Conservation (phyloP, 2,888 invertebrate genomes). For the Calameuta filiformis region DNA sequence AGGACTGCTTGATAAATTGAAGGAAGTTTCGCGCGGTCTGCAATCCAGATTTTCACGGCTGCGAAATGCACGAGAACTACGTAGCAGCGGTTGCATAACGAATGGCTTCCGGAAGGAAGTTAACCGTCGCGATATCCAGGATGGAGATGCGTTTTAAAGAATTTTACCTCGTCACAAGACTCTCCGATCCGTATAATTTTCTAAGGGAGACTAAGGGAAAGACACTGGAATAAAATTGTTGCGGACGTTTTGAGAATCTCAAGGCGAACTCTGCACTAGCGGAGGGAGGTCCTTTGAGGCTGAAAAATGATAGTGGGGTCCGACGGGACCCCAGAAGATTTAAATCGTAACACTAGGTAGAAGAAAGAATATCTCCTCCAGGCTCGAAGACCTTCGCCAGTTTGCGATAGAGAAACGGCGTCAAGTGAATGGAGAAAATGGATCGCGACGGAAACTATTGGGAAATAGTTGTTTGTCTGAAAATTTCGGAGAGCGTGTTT, state of each 20-base stretch:
- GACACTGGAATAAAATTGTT: neutral
- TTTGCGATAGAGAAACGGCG: neutral
- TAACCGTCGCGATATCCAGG: neutral
- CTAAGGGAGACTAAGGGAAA: neutral
- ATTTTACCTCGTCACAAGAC: neutral
- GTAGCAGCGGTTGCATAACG: neutral
- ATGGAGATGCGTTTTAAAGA: neutral
- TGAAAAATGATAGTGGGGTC: too few relatives aligned
- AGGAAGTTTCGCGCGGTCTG: neutral
- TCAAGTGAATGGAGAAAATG: neutral
- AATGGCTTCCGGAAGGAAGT: neutral
- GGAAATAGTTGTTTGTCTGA: slow-evolving; percentile 23
- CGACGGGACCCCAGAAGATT: too few relatives aligned
- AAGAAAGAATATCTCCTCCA: too few relatives aligned
- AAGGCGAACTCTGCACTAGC: neutral
- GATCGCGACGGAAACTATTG: slow-evolving; percentile 18
- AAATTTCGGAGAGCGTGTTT: slow-evolving; percentile 20
- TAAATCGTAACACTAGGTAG: neutral
- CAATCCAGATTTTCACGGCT: neutral
- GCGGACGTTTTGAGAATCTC: neutral
- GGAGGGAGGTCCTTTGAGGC: too few relatives aligned
- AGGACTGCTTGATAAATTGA: neutral
- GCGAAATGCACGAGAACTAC: neutral
- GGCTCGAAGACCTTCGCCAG: neutral
- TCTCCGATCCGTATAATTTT: neutral